Evolutionary conservation across 2,797 vertebrate genomes (phyloP), one percentile per base, ranked within the genome.

Genomic region (Periparus ater): DNA sequence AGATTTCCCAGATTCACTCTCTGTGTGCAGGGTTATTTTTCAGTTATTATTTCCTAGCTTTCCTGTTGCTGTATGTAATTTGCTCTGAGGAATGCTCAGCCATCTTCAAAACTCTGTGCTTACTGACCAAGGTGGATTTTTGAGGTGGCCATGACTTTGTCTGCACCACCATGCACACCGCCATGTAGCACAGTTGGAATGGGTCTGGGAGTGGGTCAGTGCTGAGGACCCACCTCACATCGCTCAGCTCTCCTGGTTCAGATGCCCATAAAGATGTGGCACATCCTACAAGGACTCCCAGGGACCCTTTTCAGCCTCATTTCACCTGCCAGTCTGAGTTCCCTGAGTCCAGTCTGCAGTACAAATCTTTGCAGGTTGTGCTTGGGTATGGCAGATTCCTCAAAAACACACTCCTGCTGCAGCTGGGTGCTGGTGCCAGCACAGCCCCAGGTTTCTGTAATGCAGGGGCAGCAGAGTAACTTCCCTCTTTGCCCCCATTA

Each of bases 1-100:
- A 95, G 70, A 95, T 91, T 88, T 95, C 54, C 58, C 74, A 95
- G 53, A 63, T 83, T 84, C 47, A 25, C 4, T 80, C 32, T 79
- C 54, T 57, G 14, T 54, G 42, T 71, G 34, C 38, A 91, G 61
- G 53, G 85, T 83, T 92, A 80, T 14, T 29, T 60, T 77, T 83
- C 17, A 42, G 60, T 63, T 94, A 67, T 87, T 89, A 47, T 85
- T 92, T 89, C 50, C 58, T 71, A 91, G 30, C 40, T 83, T 88
- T 91, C 17, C 20, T 57, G 19, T 60, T 50, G 38, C 32, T 77
- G 18, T 51, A 57, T 29, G 32, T 38, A 72, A 74, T 61, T 40
- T 2, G 0, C n/a, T 68, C 29, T 1, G 14, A 89, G 54, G 58
- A 89, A 88, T 40, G 44, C 21, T 85, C 45, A 63, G 21, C 40